Evolutionary conservation across 2,113 vertebrate genomes (phyloP).

Genomic region (Paralichthys olivaceus): DNA sequence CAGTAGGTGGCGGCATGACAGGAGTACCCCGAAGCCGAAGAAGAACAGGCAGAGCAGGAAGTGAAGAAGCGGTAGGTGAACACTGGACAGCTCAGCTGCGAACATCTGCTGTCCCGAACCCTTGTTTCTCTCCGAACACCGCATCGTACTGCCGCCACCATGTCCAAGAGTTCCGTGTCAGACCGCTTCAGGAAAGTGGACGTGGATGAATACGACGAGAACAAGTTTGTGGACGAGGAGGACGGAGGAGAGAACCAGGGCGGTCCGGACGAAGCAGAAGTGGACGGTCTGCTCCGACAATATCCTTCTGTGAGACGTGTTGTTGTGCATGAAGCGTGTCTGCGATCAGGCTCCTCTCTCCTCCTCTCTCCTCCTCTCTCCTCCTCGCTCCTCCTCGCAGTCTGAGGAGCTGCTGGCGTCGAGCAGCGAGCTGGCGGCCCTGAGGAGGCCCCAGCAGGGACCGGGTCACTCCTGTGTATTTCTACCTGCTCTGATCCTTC

Average conservation of each 20-base stretch:
- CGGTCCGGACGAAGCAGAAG: conserved; percentile 93
- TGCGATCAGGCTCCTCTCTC: neutral
- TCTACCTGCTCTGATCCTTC: neutral
- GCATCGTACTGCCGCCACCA: conserved; percentile 15
- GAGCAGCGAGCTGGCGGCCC: neutral
- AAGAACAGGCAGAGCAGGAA: neutral
- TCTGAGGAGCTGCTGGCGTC: no score
- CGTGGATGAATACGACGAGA: conserved; percentile 94
- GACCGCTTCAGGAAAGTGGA: conserved; percentile 90
- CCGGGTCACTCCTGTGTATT: neutral
- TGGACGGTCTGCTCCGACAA: conserved; percentile 91
- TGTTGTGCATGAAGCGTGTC: neutral
- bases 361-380: no score
- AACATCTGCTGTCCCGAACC: neutral
- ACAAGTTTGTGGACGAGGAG: conserved; percentile 95
- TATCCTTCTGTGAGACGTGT: conserved; percentile 84
- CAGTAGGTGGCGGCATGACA: neutral
- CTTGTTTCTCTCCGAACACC: rapidly evolving
- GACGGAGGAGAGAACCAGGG: conserved; percentile 89
- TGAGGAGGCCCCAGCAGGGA: neutral
- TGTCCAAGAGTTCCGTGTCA: conserved; percentile 88
- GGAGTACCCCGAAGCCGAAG: neutral
- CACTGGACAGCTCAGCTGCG: neutral
- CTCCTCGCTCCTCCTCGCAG: no score
- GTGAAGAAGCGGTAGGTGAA: conserved; percentile 7